These are phyloP conservation scores for Lamprotornis superbus DNA, from an alignment of 2,113 vertebrate species.

Conservation along the genomic window DNA sequence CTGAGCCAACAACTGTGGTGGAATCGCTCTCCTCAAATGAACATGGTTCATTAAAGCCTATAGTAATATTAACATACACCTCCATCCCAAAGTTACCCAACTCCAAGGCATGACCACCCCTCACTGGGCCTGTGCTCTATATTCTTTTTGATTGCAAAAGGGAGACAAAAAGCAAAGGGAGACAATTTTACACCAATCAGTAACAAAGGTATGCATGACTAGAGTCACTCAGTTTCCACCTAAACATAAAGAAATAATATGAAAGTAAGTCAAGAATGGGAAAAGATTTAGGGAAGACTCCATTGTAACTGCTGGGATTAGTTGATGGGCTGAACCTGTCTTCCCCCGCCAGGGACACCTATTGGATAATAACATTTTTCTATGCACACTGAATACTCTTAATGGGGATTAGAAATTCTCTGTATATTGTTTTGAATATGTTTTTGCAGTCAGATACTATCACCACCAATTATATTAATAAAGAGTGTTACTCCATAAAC, in stretches of 20 bases:
- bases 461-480: not conserved
- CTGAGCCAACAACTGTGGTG: not conserved
- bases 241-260: not conserved
- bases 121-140: not conserved
- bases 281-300: not conserved
- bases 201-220: not conserved
- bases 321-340: not conserved
- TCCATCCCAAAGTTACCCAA: fast-evolving
- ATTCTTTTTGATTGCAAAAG: not conserved
- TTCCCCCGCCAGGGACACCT: not conserved
- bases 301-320: not conserved
- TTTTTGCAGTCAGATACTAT: not conserved
- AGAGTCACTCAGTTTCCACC: not conserved
- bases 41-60: not conserved
- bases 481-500: not conserved
- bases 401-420: not conserved
- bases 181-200: not conserved
- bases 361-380: not conserved
- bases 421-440: not conserved
- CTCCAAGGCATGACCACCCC: not conserved
- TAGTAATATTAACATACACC: too few relatives aligned
- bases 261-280: not conserved
- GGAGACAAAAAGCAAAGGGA: not conserved
- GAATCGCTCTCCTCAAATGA: not conserved
- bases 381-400: not conserved